A percentile compares a stretch with the other conserved stretches of the same genome.
Conservation (phyloP, 2,888 invertebrate genomes). For the Carterocephalus palaemon region DNA sequence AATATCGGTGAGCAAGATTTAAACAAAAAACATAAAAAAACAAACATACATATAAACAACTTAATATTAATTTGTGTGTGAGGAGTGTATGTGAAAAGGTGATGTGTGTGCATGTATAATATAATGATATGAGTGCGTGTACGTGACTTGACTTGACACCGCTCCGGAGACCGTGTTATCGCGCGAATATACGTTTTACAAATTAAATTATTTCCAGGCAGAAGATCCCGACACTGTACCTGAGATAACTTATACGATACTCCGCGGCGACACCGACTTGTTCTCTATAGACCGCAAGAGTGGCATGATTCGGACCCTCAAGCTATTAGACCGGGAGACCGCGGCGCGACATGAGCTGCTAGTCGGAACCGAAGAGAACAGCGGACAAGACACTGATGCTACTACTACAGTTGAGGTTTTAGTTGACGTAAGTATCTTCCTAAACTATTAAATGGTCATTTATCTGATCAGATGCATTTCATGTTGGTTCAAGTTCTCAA, state of each 20-base stretch:
- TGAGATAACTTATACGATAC: constrained; percentile 90
- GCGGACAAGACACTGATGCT: constrained; percentile 82
- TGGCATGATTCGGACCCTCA: constrained; percentile 87
- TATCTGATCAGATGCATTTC: too few species aligned
- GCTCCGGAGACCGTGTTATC: neutral
- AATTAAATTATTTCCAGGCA: constrained; percentile 74
- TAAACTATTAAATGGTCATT: neutral
- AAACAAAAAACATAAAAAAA: neutral
- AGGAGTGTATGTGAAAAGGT: too few species aligned
- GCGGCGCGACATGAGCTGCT: constrained; percentile 85
- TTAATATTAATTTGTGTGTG: too few species aligned
- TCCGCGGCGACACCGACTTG: constrained; percentile 88
- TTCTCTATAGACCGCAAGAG: constrained; percentile 90
- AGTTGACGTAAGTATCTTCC: constrained; percentile 79
- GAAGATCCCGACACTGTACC: constrained; percentile 89
- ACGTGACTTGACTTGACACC: too few species aligned
- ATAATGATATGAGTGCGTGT: neutral
- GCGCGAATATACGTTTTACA: neutral
- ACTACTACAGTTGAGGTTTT: constrained; percentile 86
- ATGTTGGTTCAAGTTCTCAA: neutral
- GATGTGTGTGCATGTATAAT: too few species aligned
- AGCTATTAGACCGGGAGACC: constrained; percentile 88
- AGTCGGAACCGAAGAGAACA: constrained; percentile 91
- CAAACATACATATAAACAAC: too few species aligned
- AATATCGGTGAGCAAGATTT: too few species aligned